Percentiles rank a stretch among this genome's conserved stretches.
Evolutionary conservation across 2,888 invertebrate genomes (phyloP).

Genomic region (Phalera bucephala): DNA sequence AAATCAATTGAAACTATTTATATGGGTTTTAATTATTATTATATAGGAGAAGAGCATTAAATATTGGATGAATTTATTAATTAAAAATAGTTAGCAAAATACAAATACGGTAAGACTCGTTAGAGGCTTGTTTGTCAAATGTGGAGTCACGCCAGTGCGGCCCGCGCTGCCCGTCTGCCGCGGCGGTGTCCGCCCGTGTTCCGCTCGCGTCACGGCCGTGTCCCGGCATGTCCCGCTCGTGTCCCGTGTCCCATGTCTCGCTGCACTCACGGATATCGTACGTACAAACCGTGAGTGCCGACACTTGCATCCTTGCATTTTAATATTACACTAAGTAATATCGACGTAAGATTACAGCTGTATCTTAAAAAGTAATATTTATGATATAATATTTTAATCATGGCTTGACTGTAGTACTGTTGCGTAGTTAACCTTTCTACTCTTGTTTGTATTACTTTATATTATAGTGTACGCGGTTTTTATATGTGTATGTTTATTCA

Average conservation of each 20-base stretch:
- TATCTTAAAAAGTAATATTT: slow-evolving; percentile 76
- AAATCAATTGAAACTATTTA: slow-evolving; percentile 82
- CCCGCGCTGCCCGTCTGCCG: slow-evolving; percentile 28
- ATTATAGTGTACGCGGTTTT: slow-evolving; percentile 80
- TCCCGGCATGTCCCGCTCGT: too few relatives aligned
- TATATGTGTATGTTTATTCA: slow-evolving; percentile 83
- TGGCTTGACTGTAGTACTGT: slow-evolving; percentile 81
- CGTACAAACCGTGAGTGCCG: slow-evolving; percentile 42
- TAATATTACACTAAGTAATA: slow-evolving; percentile 68
- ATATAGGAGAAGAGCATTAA: slow-evolving; percentile 77
- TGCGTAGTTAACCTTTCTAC: slow-evolving; percentile 80
- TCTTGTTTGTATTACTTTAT: slow-evolving; percentile 81
- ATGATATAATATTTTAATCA: slow-evolving; percentile 75
- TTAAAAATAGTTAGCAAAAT: slow-evolving; percentile 83
- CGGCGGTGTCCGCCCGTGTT: slow-evolving; percentile 10
- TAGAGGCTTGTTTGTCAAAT: slow-evolving; percentile 79
- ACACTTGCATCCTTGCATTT: slow-evolving; percentile 58
- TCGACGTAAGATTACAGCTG: slow-evolving; percentile 67
- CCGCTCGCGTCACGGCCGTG: slow-evolving; percentile 5
- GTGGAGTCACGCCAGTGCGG: slow-evolving; percentile 40
- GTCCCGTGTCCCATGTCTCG: too few relatives aligned
- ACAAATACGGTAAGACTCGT: slow-evolving; percentile 82
- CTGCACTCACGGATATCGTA: too few relatives aligned
- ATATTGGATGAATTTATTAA: slow-evolving; percentile 83
- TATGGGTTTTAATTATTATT: slow-evolving; percentile 83